These are phyloP conservation scores for Brachionus koreanus DNA, from an alignment of 1,140 invertebrate genomes.

Conservation along the genomic window DNA sequence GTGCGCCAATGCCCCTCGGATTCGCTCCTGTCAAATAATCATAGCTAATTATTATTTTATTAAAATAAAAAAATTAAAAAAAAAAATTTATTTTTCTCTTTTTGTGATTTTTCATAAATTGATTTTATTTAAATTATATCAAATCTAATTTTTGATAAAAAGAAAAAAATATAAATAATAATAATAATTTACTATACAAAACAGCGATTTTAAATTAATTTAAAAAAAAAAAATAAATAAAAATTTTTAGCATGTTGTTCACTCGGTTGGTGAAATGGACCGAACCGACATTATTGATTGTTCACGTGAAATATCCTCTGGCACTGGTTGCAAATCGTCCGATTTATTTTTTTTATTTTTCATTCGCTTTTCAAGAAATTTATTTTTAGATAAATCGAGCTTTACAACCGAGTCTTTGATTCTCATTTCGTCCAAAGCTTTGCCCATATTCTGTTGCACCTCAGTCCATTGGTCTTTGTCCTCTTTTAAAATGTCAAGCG, in stretches of 20 bases:
- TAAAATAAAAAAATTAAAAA: not conserved
- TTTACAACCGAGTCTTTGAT: constrained; percentile 77
- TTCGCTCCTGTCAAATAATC: constrained; percentile 1
- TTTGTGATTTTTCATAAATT: no score
- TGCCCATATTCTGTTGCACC: constrained; percentile 94
- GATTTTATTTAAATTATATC: not conserved
- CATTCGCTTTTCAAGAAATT: constrained; percentile 75
- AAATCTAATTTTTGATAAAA: not conserved
- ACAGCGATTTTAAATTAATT: not conserved
- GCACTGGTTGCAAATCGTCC: not conserved
- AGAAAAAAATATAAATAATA: not conserved
- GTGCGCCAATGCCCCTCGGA: not conserved
- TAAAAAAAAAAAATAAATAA: not conserved
- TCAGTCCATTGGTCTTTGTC: constrained; percentile 79
- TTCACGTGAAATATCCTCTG: not conserved
- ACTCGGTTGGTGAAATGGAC: not conserved
- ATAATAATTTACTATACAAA: not conserved
- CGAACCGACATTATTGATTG: constrained; percentile 20
- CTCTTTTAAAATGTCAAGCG: constrained; percentile 77
- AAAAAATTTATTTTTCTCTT: not conserved
- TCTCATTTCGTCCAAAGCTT: constrained; percentile 90
- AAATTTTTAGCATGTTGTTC: not conserved
- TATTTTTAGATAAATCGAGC: constrained; percentile 83
- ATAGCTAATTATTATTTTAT: constrained; percentile 33
- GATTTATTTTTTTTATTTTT: constrained; percentile 45